Evolutionary conservation across 2,113 vertebrate species (phyloP).

Genomic region (Grantiella picta): DNA sequence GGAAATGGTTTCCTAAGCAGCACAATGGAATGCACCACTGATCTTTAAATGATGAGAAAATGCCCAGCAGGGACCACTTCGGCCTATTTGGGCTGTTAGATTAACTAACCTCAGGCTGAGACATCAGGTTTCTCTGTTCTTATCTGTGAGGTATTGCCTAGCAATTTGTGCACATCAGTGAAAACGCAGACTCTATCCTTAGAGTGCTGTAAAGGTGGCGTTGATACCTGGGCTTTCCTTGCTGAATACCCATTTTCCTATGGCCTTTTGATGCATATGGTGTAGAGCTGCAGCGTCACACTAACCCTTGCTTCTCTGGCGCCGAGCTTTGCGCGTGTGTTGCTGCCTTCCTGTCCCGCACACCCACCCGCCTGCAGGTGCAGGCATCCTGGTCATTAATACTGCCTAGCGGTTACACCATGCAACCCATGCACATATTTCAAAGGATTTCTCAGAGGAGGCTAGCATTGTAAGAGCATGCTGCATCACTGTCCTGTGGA

Average conservation of each 20-base stretch:
- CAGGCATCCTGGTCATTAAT: background rate
- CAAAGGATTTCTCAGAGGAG: background rate
- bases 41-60: slow-evolving; percentile 4
- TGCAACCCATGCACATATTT: background rate
- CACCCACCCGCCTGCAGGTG: background rate
- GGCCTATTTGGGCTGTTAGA: background rate
- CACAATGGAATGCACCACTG: background rate
- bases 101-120: background rate
- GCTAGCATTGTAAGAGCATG: background rate
- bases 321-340: fast-evolving
- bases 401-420: background rate
- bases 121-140: background rate
- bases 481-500: background rate
- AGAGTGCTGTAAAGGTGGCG: background rate
- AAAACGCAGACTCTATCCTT: background rate
- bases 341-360: background rate
- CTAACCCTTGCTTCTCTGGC: background rate
- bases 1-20: background rate
- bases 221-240: background rate
- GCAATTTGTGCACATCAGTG: background rate
- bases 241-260: background rate
- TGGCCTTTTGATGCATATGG: fast-evolving
- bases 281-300: background rate
- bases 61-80: background rate
- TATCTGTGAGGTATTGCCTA: background rate